Conservation (phyloP, 2,797 vertebrate genomes). For the Podarcis siculus region DNA sequence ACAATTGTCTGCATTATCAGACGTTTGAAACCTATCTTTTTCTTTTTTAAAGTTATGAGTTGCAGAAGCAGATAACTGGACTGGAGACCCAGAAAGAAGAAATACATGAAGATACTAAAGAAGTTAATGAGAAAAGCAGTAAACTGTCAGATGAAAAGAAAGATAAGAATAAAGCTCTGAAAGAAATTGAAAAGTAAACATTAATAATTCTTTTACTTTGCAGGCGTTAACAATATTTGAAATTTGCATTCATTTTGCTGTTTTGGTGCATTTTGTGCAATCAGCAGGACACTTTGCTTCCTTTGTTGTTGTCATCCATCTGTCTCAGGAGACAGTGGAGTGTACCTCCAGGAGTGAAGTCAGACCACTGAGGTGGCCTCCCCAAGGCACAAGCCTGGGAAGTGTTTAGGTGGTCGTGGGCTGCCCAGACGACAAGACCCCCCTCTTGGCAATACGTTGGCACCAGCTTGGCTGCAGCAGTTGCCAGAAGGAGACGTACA, state of each 20-base stretch:
- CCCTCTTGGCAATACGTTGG: too few relatives aligned
- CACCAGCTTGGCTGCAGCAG: too few relatives aligned
- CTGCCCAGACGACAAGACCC: too few relatives aligned
- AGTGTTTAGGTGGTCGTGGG: too few relatives aligned
- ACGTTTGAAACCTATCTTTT: constrained; percentile 5
- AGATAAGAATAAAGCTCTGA: constrained; percentile 87
- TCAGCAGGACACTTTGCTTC: not conserved
- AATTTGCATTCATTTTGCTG: not conserved
- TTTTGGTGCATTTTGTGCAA: not conserved
- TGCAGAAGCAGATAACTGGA: constrained; percentile 84
- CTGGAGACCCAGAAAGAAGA: constrained; percentile 88
- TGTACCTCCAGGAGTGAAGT: too few relatives aligned
- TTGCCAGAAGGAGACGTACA: too few relatives aligned
- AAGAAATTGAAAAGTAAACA: constrained; percentile 90
- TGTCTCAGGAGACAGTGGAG: too few relatives aligned
- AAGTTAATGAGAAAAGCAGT: constrained; percentile 86
- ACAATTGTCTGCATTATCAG: not conserved
- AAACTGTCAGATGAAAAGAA: constrained; percentile 87
- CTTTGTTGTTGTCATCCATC: not conserved
- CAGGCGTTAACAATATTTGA: not conserved
- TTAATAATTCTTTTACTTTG: not conserved
- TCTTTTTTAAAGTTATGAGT: constrained; percentile 83
- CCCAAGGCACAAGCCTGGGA: too few relatives aligned
- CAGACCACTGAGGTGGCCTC: too few relatives aligned
- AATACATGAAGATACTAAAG: constrained; percentile 89